Percentiles rank a stretch among this genome's conserved stretches.
These are phyloP conservation scores for Brachionus sp. DNA, from an alignment of 1,140 invertebrate genomes.

Conservation along the genomic window DNA sequence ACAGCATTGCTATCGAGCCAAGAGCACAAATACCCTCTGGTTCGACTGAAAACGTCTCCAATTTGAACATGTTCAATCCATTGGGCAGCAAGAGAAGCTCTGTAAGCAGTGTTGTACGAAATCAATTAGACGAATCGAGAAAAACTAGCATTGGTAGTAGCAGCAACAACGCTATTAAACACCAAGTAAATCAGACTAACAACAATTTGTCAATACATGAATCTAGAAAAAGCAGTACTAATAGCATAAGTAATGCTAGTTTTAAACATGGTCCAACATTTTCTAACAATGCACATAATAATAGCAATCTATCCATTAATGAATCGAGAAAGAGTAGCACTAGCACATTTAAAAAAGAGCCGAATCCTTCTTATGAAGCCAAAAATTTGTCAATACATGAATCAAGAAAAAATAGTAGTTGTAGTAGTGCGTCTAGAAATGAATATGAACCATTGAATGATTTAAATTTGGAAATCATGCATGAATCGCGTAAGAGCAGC, in stretches of 20 bases:
- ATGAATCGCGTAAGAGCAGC: neutral
- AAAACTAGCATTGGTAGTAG: neutral
- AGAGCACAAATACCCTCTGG: neutral
- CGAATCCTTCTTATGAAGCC: neutral
- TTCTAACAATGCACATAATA: neutral
- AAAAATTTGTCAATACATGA: neutral
- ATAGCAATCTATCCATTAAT: too few species aligned
- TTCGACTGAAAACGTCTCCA: neutral
- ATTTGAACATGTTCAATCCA: slow-evolving; percentile 15
- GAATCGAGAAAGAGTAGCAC: neutral
- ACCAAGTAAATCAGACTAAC: neutral
- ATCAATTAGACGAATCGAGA: neutral
- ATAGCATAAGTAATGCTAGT: neutral
- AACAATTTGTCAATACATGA: neutral
- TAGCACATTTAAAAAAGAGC: neutral
- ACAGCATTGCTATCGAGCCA: neutral
- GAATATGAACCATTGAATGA: too few species aligned
- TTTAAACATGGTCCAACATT: neutral
- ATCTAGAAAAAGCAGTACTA: neutral
- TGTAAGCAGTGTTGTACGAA: neutral
- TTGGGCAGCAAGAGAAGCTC: neutral
- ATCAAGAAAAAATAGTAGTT: neutral
- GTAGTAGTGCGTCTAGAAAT: too few species aligned
- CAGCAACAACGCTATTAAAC: neutral
- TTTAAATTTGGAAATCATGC: too few species aligned